A percentile compares a stretch with the other conserved stretches of the same genome.
Evolutionary conservation across 2,888 invertebrate species (phyloP).

Genomic region (Gymnoscelis rufifasciata): DNA sequence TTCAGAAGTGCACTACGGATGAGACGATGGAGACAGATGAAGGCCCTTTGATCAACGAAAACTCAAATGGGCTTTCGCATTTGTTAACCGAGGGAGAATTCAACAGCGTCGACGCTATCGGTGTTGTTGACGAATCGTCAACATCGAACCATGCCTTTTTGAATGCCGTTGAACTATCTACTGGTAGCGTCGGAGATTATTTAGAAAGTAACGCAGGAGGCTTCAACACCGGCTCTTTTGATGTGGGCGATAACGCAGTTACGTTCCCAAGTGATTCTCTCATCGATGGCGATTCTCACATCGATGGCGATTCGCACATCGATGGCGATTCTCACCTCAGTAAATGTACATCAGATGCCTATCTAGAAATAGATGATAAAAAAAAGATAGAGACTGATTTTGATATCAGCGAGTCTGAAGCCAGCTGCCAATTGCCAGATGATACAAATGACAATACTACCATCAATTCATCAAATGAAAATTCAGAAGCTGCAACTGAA

Average conservation of each 20-base stretch:
- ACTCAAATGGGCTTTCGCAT: constrained; percentile 70
- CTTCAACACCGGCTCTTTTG: constrained; percentile 62
- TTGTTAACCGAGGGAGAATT: constrained; percentile 69
- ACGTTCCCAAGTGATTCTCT: constrained; percentile 65
- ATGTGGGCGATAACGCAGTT: constrained; percentile 70
- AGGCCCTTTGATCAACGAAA: constrained; percentile 68
- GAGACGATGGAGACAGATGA: constrained; percentile 70
- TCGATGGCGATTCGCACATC: constrained; percentile 43
- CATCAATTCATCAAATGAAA: constrained; percentile 16
- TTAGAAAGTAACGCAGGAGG: constrained; percentile 61
- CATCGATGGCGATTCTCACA: constrained; percentile 65
- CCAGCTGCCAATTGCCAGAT: constrained; percentile 36
- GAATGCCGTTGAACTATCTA: constrained; percentile 69
- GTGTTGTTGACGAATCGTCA: constrained; percentile 64
- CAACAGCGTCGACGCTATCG: constrained; percentile 62
- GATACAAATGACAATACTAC: constrained; percentile 27
- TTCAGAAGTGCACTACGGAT: constrained; percentile 64
- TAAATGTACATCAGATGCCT: constrained; percentile 50
- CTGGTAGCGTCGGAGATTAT: constrained; percentile 70
- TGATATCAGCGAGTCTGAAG: constrained; percentile 41
- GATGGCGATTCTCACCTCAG: constrained; percentile 52
- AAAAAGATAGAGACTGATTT: constrained; percentile 43
- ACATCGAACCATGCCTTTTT: constrained; percentile 70
- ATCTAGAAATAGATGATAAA: constrained; percentile 36
- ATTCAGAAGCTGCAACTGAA: constrained; percentile 11